These are phyloP conservation scores for Uropsilus gracilis DNA, from an alignment of 2,113 vertebrate genomes.

Conservation along the genomic window DNA sequence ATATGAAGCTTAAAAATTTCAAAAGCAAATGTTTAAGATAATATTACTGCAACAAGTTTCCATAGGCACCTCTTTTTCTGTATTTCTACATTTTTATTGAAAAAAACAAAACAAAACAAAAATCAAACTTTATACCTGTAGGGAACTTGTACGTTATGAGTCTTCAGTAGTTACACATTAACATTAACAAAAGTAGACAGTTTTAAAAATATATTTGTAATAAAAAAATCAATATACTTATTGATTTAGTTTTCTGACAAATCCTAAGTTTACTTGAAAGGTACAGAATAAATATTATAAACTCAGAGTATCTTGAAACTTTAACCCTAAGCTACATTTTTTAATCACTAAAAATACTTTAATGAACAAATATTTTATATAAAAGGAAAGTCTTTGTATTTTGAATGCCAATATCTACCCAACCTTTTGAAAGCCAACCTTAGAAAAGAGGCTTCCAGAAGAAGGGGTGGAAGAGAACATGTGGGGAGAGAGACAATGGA, in stretches of 20 bases:
- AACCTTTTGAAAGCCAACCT: too few relatives aligned
- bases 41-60: constrained; percentile 58
- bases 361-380: background rate
- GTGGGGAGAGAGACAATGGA: too few relatives aligned
- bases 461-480: too few relatives aligned
- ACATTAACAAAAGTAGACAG: constrained; percentile 83
- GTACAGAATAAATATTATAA: constrained; percentile 58
- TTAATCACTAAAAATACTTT: constrained; percentile 49
- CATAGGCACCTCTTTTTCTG: constrained; percentile 50
- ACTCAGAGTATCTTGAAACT: constrained; percentile 53
- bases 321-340: constrained; percentile 47
- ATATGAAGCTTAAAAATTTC: constrained; percentile 61
- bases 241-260: constrained; percentile 80
- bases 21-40: constrained; percentile 63
- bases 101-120: constrained; percentile 61
- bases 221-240: background rate
- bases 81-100: constrained; percentile 70
- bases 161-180: constrained; percentile 79
- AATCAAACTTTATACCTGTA: constrained; percentile 65
- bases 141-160: constrained; percentile 76
- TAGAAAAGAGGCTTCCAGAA: too few relatives aligned
- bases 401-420: background rate
- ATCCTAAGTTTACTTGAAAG: constrained; percentile 76
- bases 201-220: constrained; percentile 79
- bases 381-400: background rate